Percentiles rank a stretch among this genome's conserved stretches.
These are phyloP conservation scores for Rhinatrema bivittatum DNA, from an alignment of 2,797 vertebrate genomes.

Conservation along the genomic window DNA sequence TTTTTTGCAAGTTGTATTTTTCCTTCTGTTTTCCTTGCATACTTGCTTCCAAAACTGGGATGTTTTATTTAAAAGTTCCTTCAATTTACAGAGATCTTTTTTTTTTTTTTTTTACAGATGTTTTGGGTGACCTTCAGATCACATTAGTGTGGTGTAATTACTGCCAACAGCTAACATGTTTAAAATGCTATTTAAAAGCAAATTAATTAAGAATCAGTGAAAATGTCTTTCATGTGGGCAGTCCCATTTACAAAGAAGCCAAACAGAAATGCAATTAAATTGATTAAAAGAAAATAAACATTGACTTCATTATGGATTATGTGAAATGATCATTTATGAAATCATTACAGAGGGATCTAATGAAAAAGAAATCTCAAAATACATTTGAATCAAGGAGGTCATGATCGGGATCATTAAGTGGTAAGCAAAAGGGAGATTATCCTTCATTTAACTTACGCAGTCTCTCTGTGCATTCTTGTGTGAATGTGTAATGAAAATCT, in stretches of 20 bases:
- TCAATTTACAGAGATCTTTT: slow-evolving; percentile 11
- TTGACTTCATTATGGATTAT: slow-evolving; percentile 2
- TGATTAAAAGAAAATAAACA: neutral
- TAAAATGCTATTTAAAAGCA: neutral
- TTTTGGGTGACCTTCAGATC: slow-evolving; percentile 10
- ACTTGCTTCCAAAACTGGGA: slow-evolving; percentile 1
- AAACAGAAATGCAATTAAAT: neutral
- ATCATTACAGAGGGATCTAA: neutral
- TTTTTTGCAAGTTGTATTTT: neutral
- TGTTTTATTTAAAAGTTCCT: slow-evolving; percentile 10
- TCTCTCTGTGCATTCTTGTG: too few species aligned
- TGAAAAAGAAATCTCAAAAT: too few species aligned
- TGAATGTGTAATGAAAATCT: too few species aligned
- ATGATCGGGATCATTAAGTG: too few species aligned
- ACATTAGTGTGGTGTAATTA: slow-evolving; percentile 11
- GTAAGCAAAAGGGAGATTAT: too few species aligned
- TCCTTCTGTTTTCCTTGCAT: accelerated
- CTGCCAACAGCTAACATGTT: slow-evolving; percentile 8
- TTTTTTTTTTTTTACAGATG: slow-evolving; percentile 15
- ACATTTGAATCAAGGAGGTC: too few species aligned
- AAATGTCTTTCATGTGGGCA: too few species aligned
- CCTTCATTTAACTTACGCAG: too few species aligned
- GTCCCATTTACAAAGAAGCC: neutral
- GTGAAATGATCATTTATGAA: slow-evolving; percentile 9
- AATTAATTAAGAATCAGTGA: slow-evolving; percentile 11